Conservation (phyloP, 2,888 invertebrate species). For the Ichneumoninae sp. region DNA sequence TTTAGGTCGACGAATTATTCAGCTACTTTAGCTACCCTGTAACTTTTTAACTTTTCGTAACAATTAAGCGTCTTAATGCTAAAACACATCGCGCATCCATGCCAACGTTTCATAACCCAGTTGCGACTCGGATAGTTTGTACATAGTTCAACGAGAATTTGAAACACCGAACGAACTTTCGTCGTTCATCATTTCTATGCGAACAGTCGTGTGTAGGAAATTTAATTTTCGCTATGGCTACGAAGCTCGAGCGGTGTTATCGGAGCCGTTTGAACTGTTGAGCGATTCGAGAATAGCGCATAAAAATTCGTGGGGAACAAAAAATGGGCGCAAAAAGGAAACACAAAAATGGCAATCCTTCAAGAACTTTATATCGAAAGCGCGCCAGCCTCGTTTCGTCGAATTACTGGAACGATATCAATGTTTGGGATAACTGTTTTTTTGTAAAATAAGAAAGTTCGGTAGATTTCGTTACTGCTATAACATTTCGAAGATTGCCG, state of each 20-base stretch:
- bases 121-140: not conserved
- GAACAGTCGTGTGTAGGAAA: constrained; percentile 4
- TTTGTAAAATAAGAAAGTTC: no score
- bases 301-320: not conserved
- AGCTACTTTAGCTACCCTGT: not conserved
- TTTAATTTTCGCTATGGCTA: not conserved
- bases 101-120: not conserved
- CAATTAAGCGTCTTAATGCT: constrained; percentile 1
- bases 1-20: constrained; percentile 12
- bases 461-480: no score
- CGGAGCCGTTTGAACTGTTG: not conserved
- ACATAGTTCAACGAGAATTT: constrained; percentile 17
- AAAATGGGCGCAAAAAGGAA: not conserved
- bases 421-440: not conserved
- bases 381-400: not conserved
- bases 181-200: constrained; percentile 8
- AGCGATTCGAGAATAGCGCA: not conserved
- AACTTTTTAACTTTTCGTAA: constrained; percentile 5
- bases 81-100: constrained; percentile 6
- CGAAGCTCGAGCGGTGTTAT: not conserved
- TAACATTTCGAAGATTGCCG: no score
- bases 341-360: not conserved
- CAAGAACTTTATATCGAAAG: not conserved
- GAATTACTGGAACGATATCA: not conserved
- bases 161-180: constrained; percentile 1